Base-by-base conservation (phyloP, 2,888 invertebrate genomes). In the Taphrorychus bicolor region DNA sequence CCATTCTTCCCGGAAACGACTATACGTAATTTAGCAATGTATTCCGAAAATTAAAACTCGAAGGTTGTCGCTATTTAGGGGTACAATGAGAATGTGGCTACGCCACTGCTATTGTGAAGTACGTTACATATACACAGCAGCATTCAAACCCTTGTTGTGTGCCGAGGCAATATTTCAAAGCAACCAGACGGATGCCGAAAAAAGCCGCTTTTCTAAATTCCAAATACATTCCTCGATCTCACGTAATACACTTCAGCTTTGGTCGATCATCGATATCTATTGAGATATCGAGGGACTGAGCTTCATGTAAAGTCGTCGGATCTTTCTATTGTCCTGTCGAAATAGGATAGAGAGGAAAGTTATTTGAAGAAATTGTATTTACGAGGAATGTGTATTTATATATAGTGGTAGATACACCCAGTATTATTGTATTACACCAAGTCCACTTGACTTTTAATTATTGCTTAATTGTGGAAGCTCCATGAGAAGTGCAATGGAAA, bases 251-350 rank as follows among this genome's bases (percentile, higher is more conserved):
- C 68, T 66, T 62, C 49, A 63, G 48, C 18, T 17, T 63, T 64
- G 51, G 63, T 42, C 59, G 69, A 60, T 69, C 64, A 57, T 41
- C 65, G 69, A 69, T 59, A 64, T 63, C 68, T 64, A 68, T 69
- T 69, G 69, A 69, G 69, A 69, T 59, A 69, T 69, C 64, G 60
- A 62, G 56, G 32, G 49, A 63, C 48, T 59, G 54, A 59, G 66
- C 48, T 60, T 60, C 60, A 61, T 48, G 41, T 49, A 51, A 58
- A 66, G 42, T 41, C 52, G 19, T 24, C 4, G 57, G 51, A 17
- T 18, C 45, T 23, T 48, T n/a, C 40, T 48, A 24, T 18, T 17
- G 41, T 61, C 22, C 42, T 45, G 3, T 21, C 23, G 23, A 45
- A 45, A 45, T 32, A 11, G 32, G 11, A 32, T 11, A 11, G 32